These are phyloP conservation scores for Callimorpha dominula DNA, from an alignment of 2,888 invertebrate species.

Conservation along the genomic window DNA sequence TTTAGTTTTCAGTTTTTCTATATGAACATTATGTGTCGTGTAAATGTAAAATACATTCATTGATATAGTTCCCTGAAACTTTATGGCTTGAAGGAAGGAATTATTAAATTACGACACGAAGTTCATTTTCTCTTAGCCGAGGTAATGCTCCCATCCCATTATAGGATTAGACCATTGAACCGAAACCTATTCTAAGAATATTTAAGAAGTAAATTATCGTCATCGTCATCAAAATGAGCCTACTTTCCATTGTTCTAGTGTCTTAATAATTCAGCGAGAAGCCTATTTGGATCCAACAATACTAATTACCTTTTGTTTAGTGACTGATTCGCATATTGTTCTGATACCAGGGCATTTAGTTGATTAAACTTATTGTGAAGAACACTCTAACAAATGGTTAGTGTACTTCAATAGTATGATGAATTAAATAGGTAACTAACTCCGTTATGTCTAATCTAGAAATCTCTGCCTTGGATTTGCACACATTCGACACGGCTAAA, in stretches of 20 bases:
- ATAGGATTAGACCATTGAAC: not conserved
- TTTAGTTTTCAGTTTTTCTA: not conserved
- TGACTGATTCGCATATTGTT: not conserved
- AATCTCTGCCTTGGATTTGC: not conserved
- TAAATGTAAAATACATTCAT: not conserved
- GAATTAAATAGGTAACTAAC: not conserved
- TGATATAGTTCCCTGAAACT: not conserved
- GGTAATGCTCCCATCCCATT: not conserved
- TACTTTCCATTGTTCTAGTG: not conserved
- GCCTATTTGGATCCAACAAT: not conserved
- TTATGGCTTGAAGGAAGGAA: not conserved
- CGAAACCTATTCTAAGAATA: not conserved
- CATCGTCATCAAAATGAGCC: not conserved
- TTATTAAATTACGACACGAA: not conserved
- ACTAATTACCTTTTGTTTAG: not conserved
- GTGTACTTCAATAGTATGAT: not conserved
- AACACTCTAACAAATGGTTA: not conserved
- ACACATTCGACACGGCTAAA: too few species aligned
- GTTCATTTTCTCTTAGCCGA: not conserved
- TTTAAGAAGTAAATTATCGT: not conserved
- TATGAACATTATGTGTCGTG: not conserved
- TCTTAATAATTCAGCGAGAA: not conserved
- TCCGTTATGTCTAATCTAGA: not conserved
- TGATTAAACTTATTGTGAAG: not conserved
- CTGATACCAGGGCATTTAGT: not conserved